These are phyloP conservation scores for Serranus cabrilla DNA, from an alignment of 2,797 vertebrate genomes.

Conservation along the genomic window DNA sequence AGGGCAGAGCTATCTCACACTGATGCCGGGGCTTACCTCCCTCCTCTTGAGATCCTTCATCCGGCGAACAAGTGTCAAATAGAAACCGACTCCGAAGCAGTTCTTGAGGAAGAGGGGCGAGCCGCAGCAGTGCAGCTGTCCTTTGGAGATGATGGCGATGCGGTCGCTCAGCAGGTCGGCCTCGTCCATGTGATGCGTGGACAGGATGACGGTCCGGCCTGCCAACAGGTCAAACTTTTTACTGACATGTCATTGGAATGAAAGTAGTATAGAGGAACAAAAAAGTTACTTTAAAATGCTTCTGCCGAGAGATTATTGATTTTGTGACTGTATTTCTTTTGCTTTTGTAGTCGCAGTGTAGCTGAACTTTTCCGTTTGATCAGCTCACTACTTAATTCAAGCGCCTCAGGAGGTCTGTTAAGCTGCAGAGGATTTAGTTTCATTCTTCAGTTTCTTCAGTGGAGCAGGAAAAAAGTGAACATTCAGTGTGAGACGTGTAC, in stretches of 20 bases:
- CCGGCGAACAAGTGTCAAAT: conserved; percentile 92
- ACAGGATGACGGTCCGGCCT: conserved; percentile 97
- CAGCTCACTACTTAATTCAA: conserved; percentile 57
- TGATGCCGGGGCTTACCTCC: conserved; percentile 68
- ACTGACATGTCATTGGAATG: background rate
- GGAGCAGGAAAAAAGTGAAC: conserved; percentile 5
- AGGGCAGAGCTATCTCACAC: background rate
- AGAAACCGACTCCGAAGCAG: conserved; percentile 95
- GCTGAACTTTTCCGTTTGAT: conserved; percentile 61
- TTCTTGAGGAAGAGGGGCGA: conserved; percentile 97
- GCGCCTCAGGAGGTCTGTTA: conserved; percentile 40
- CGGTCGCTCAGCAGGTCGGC: conserved; percentile 97
- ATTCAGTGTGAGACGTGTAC: background rate
- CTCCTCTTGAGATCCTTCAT: conserved; percentile 81
- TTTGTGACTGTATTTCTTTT: conserved; percentile 25
- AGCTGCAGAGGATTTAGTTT: conserved; percentile 13
- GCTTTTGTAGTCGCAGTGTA: conserved; percentile 24
- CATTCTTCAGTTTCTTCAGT: conserved; percentile 7
- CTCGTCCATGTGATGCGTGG: conserved; percentile 99
- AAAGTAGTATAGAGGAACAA: background rate
- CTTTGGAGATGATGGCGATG: conserved; percentile 96
- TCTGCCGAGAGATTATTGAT: conserved; percentile 17
- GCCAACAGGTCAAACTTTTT: background rate
- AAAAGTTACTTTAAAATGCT: conserved; percentile 23
- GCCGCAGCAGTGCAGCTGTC: conserved; percentile 93